phyloP scores from a whole-genome alignment of 2,888 invertebrate genomes.

The Andrena praecox region DNA sequence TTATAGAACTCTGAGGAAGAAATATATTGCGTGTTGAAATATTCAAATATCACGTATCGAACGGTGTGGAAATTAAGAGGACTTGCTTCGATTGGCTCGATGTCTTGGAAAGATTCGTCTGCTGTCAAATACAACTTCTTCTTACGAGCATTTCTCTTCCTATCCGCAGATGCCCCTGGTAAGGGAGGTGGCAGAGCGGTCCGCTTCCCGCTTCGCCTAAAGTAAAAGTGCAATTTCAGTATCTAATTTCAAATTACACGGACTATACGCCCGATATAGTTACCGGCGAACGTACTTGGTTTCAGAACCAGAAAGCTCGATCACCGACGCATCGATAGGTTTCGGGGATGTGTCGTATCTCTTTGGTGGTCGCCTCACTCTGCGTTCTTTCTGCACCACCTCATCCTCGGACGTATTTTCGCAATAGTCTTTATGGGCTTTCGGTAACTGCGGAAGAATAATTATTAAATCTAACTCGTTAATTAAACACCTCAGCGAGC shows the following conservation, averaged over 20 bases:
- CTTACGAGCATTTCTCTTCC: slow-evolving; percentile 63
- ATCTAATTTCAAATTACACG: not conserved
- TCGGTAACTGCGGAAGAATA: slow-evolving; percentile 19
- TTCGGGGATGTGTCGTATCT: slow-evolving; percentile 24
- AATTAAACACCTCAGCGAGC: not conserved
- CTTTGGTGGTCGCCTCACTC: slow-evolving; percentile 39
- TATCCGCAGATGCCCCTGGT: slow-evolving; percentile 55
- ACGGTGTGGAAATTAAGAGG: not conserved
- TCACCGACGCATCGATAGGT: slow-evolving; percentile 64
- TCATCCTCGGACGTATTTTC: slow-evolving; percentile 71
- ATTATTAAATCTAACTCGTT: not conserved
- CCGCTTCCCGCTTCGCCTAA: slow-evolving; percentile 63
- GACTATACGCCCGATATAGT: not conserved
- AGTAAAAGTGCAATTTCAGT: slow-evolving; percentile 11
- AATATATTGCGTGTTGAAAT: too few species aligned
- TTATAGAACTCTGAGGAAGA: slow-evolving; percentile 45
- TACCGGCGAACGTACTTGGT: slow-evolving; percentile 69
- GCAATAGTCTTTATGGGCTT: slow-evolving; percentile 26
- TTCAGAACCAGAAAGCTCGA: slow-evolving; percentile 79
- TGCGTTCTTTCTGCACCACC: slow-evolving; percentile 40
- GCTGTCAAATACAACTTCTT: slow-evolving; percentile 74
- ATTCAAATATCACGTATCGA: not conserved
- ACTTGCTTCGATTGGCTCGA: slow-evolving; percentile 72
- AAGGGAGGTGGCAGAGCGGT: slow-evolving; percentile 51
- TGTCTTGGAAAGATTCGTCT: slow-evolving; percentile 74